Evolutionary conservation across 2,797 vertebrate species (phyloP).

Genomic region (Pogoniulus pusillus): DNA sequence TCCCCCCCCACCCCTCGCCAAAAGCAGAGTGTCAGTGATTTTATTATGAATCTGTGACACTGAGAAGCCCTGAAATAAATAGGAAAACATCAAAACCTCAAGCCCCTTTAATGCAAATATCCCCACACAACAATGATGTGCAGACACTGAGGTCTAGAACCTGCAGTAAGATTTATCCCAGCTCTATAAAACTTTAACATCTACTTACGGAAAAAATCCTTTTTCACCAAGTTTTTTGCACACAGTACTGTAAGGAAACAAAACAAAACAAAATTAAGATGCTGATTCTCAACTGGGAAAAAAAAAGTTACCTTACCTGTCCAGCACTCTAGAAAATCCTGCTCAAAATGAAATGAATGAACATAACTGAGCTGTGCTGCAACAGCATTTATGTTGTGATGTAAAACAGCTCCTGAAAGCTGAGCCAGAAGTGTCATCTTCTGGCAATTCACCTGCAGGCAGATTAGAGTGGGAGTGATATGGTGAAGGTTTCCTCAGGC

Average conservation of each 20-base stretch:
- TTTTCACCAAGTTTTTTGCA: conserved; percentile 98
- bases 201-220: conserved; percentile 98
- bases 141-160: not conserved
- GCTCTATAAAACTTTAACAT: not conserved
- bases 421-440: not conserved
- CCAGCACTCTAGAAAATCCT: conserved; percentile 3
- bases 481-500: not conserved
- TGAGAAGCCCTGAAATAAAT: conserved; percentile 1
- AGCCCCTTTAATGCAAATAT: not conserved
- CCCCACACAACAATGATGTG: not conserved
- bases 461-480: not conserved
- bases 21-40: not conserved
- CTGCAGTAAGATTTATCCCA: not conserved
- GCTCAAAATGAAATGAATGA: not conserved
- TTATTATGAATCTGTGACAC: not conserved
- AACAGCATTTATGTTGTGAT: not conserved
- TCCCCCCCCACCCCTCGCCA: not conserved
- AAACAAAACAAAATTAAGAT: conserved; percentile 31
- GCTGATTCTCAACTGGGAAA: not conserved
- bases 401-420: conserved; percentile 11
- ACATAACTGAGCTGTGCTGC: not conserved
- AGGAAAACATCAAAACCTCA: not conserved
- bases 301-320: not conserved
- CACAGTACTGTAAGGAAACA: conserved; percentile 88
- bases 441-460: not conserved